phyloP scores from a whole-genome alignment of 2,113 vertebrate genomes.

The Mobula hypostoma region DNA sequence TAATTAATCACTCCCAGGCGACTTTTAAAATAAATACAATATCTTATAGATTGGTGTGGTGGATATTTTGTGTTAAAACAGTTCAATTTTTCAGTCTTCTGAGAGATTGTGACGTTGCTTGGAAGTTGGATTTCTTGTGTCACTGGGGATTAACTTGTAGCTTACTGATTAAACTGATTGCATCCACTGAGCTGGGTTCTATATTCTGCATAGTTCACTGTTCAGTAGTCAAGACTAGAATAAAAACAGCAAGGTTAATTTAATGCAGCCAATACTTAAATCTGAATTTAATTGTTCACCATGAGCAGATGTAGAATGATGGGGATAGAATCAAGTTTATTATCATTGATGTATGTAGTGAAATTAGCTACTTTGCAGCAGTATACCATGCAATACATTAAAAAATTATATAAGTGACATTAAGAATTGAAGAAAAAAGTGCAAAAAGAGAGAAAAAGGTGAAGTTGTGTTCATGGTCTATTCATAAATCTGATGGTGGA shows the following conservation, averaged over 20 bases:
- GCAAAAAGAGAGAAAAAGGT: too few species aligned
- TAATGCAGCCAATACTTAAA: not conserved
- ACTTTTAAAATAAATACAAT: slow-evolving; percentile 7
- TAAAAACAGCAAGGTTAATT: not conserved
- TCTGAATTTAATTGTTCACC: not conserved
- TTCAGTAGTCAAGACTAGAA: not conserved
- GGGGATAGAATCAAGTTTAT: not conserved
- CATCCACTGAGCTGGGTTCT: not conserved
- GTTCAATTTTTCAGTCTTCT: slow-evolving; percentile 20
- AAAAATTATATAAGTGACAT: too few species aligned
- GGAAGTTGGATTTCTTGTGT: not conserved
- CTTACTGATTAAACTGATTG: not conserved
- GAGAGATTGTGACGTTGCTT: not conserved
- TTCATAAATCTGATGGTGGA: too few species aligned
- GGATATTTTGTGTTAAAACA: not conserved
- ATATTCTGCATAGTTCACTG: not conserved
- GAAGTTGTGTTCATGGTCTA: too few species aligned
- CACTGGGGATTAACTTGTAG: not conserved
- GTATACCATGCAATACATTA: too few species aligned
- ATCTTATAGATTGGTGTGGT: not conserved
- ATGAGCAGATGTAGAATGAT: not conserved
- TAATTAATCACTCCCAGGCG: slow-evolving; percentile 21
- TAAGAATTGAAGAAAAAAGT: too few species aligned
- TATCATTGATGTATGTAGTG: not conserved
- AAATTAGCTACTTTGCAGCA: too few species aligned